Evolutionary conservation across 2,113 vertebrate species (phyloP).

Genomic region (Dicaeum eximium): DNA sequence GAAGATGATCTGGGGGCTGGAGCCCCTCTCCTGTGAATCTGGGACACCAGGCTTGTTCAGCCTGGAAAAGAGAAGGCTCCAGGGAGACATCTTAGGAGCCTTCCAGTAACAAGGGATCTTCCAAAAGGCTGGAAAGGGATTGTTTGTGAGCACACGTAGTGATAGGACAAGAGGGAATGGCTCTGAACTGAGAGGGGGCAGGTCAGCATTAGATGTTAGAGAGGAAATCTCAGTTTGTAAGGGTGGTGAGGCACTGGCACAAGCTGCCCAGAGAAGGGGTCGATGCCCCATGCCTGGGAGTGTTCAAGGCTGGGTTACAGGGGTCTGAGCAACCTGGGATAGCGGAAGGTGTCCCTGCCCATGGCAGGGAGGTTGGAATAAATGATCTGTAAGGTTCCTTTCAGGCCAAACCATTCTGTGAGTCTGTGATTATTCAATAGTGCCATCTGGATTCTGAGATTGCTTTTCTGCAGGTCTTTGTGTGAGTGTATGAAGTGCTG

Average conservation of each 20-base stretch:
- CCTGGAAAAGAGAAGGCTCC: background rate
- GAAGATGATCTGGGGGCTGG: background rate
- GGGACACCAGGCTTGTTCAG: background rate
- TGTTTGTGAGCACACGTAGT: background rate
- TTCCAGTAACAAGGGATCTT: background rate
- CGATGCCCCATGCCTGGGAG: accelerated
- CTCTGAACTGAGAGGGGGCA: background rate
- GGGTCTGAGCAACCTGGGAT: background rate
- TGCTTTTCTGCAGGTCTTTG: background rate
- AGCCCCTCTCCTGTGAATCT: background rate
- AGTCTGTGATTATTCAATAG: background rate
- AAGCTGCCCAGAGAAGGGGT: background rate
- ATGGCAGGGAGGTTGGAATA: background rate
- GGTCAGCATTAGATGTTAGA: too few species aligned
- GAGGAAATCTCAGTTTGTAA: background rate
- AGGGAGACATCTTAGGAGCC: background rate
- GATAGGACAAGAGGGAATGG: background rate
- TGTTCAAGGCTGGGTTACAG: background rate
- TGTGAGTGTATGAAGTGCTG: accelerated
- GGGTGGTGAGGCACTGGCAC: background rate
- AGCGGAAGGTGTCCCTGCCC: background rate
- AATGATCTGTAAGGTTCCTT: background rate
- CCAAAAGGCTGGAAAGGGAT: background rate
- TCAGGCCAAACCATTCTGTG: background rate
- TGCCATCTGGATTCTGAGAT: background rate